Conservation (phyloP, 2,888 invertebrate species). For the Sicus ferrugineus region DNA sequence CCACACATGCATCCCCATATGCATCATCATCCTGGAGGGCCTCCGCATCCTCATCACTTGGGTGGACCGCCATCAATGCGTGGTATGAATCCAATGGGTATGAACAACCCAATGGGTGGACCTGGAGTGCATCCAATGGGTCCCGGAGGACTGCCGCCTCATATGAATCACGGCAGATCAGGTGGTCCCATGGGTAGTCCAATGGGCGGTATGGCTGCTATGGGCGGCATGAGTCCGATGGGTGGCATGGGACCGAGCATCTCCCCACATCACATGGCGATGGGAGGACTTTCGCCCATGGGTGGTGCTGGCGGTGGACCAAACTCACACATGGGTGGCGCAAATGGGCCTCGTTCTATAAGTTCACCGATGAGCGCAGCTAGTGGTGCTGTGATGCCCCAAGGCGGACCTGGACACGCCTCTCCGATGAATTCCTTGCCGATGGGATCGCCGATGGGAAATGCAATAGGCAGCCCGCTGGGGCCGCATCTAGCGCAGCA, state of each 20-base stretch:
- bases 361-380: conserved; percentile 72
- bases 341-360: conserved; percentile 69
- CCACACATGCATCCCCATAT: conserved; percentile 48
- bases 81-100: conserved; percentile 63
- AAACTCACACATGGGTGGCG: conserved; percentile 70
- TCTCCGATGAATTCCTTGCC: conserved; percentile 76
- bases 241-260: conserved; percentile 65
- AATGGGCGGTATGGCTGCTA: conserved; percentile 68
- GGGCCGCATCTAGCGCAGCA: conserved; percentile 49
- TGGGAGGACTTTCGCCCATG: conserved; percentile 73
- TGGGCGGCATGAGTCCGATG: conserved; percentile 68
- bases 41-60: conserved; percentile 76
- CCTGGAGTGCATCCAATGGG: conserved; percentile 53
- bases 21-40: conserved; percentile 70
- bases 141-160: conserved; percentile 60
- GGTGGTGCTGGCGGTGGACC: conserved; percentile 65
- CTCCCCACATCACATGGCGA: conserved; percentile 63
- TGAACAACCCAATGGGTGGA: conserved; percentile 50
- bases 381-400: conserved; percentile 72
- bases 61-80: conserved; percentile 64
- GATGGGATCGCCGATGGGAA: conserved; percentile 76
- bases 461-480: conserved; percentile 78
- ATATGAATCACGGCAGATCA: conserved; percentile 59
- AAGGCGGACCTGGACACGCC: conserved; percentile 66
- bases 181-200: conserved; percentile 63